These are phyloP conservation scores for Siphlonurus alternatus DNA, from an alignment of 2,888 invertebrate genomes.

Conservation along the genomic window DNA sequence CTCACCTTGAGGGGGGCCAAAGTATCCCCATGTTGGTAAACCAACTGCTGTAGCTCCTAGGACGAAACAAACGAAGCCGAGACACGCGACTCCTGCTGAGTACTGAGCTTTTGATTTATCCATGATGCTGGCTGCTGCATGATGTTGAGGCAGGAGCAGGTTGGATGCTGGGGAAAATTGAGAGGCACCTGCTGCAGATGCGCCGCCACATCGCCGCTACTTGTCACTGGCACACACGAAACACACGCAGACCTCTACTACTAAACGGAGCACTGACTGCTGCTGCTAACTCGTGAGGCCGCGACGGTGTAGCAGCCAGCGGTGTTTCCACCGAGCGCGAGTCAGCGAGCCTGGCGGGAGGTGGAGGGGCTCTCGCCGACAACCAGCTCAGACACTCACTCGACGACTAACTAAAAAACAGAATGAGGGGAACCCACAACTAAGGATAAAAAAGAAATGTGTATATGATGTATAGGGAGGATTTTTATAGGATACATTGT, in stretches of 20 bases:
- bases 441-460: background rate
- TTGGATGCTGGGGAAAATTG: background rate
- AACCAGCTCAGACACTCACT: background rate
- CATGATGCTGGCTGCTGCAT: constrained; percentile 14
- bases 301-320: no score
- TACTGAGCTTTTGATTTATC: constrained; percentile 41
- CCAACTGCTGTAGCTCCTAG: constrained; percentile 69
- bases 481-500: background rate
- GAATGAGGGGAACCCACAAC: background rate
- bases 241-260: background rate
- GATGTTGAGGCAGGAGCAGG: no score
- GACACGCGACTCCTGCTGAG: constrained; percentile 46
- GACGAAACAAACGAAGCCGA: constrained; percentile 63
- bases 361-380: background rate
- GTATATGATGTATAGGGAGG: background rate
- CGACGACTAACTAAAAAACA: background rate
- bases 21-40: constrained; percentile 76
- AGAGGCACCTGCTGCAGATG: background rate
- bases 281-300: no score
- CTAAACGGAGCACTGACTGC: background rate
- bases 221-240: no score
- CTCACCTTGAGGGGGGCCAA: constrained; percentile 50
- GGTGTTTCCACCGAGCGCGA: background rate
- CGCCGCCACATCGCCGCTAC: background rate
- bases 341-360: background rate